phyloP scores from a whole-genome alignment of 2,888 invertebrate genomes.

The Molorchus minor region DNA sequence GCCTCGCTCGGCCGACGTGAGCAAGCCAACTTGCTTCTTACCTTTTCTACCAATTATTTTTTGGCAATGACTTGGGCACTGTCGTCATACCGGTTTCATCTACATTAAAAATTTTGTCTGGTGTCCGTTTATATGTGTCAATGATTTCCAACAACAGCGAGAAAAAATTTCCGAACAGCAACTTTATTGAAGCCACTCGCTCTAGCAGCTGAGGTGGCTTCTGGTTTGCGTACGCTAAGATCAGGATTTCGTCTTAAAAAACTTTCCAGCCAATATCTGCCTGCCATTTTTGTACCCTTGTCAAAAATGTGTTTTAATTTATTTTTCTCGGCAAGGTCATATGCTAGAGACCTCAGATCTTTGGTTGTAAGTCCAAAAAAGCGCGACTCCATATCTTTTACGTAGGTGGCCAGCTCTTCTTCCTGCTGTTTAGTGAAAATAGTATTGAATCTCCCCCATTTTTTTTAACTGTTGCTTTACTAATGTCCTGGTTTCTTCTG shows the following conservation, averaged over 20 bases:
- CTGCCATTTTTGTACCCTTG: constrained; percentile 26
- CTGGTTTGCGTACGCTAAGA: constrained; percentile 19
- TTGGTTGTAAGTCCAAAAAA: constrained; percentile 28
- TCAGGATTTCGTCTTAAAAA: constrained; percentile 23
- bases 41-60: constrained; percentile 26
- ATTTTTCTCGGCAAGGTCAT: constrained; percentile 27
- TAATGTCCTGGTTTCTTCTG: not conserved
- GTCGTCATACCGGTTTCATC: constrained; percentile 31
- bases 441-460: not conserved
- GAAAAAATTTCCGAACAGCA: constrained; percentile 22
- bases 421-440: constrained; percentile 14
- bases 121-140: constrained; percentile 17
- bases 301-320: constrained; percentile 21
- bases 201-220: constrained; percentile 27
- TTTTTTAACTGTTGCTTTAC: not conserved
- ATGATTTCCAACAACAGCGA: constrained; percentile 8
- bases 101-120: constrained; percentile 25
- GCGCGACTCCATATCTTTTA: constrained; percentile 26
- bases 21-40: constrained; percentile 29
- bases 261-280: constrained; percentile 28
- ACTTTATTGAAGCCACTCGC: constrained; percentile 26
- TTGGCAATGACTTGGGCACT: constrained; percentile 23
- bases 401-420: constrained; percentile 23
- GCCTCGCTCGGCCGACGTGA: constrained; percentile 31
- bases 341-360: constrained; percentile 25